These are phyloP conservation scores for Anomalospiza imberbis DNA, from an alignment of 2,797 vertebrate species.

Conservation along the genomic window DNA sequence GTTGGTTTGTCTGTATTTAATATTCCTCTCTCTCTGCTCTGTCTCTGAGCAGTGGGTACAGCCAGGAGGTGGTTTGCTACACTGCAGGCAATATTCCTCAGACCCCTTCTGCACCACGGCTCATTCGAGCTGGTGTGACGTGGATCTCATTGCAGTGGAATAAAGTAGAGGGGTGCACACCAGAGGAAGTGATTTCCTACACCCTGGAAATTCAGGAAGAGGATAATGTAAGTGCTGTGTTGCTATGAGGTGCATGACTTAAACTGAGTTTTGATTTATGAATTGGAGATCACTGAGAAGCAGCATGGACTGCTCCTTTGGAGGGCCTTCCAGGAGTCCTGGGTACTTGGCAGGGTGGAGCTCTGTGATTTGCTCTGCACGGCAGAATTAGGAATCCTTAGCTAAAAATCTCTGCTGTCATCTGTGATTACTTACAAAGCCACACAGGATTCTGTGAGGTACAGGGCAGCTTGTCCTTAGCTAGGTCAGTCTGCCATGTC, in stretches of 20 bases:
- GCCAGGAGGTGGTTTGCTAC: constrained; percentile 92
- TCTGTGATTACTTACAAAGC: background rate
- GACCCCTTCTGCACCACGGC: constrained; percentile 87
- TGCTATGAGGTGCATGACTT: rapidly evolving
- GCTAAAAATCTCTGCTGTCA: background rate
- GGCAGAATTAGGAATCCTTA: constrained; percentile 8
- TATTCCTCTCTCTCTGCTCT: background rate
- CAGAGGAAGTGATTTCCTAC: constrained; percentile 91
- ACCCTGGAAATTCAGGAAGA: constrained; percentile 97
- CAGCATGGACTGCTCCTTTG: background rate
- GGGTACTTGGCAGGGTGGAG: background rate
- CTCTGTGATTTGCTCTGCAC: background rate
- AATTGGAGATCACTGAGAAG: background rate
- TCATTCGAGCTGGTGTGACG: constrained; percentile 88
- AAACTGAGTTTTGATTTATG: background rate
- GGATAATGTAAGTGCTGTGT: constrained; percentile 79
- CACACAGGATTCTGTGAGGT: background rate
- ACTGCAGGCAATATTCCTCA: constrained; percentile 94
- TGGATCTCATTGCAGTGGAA: constrained; percentile 95
- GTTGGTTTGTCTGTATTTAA: background rate
- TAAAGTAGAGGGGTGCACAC: constrained; percentile 86
- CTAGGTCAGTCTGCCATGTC: background rate
- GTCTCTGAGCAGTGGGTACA: constrained; percentile 82
- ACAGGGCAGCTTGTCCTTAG: background rate
- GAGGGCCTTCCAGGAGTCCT: background rate